Base-by-base conservation (phyloP, 2,113 vertebrate species). In the Nothobranchius kuhntae region DNA sequence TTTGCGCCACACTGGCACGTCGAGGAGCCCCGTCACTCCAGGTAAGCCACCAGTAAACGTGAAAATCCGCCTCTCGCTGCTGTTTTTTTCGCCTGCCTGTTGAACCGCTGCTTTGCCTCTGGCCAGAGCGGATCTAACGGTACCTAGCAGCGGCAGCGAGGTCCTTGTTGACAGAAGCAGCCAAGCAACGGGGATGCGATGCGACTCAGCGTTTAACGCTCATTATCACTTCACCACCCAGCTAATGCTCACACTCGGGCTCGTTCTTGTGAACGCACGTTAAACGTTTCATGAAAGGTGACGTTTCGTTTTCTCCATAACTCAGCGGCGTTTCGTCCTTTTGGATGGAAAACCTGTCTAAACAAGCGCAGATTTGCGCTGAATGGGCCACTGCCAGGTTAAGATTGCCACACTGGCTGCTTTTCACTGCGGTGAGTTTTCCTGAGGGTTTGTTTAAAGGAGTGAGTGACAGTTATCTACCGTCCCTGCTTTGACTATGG, bases 131-230 rank as follows among this genome's bases (percentile, higher is more conserved):
- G 1, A 55, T 9, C 50, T 44, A 45, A 36, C 46, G 68, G 51
- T 75, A 17, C 73, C 17, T 68, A 30, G 71, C 42, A 48, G 74
- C 74, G 36, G 51, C n/a, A 13, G 38, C 9, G 68, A 79, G 63
- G 13, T 12, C 65, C 73, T 71, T 89, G 89, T 89, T 91, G 86
- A 91, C 89, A 91, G 89, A 87, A 86, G 88, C 88, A 87, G 78
- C 74, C 74, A 57, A 80, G 83, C 76, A 81, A 80, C 80, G 52
- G 66, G 50, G 82, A 86, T 63, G 83, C 13, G 80, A 86, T 80
- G 82, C 77, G 76, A 66, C 61, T 82, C 73, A 9, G 13, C 53
- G 59, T 60, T 53, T 65, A 66, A 71, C 60, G 17, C 57, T 35
- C 13, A 72, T 68, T 61, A 42, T 53, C 65, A 65, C 65, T 65